These are phyloP conservation scores for Chromis chromis DNA, from an alignment of 2,797 vertebrate genomes.

Conservation along the genomic window DNA sequence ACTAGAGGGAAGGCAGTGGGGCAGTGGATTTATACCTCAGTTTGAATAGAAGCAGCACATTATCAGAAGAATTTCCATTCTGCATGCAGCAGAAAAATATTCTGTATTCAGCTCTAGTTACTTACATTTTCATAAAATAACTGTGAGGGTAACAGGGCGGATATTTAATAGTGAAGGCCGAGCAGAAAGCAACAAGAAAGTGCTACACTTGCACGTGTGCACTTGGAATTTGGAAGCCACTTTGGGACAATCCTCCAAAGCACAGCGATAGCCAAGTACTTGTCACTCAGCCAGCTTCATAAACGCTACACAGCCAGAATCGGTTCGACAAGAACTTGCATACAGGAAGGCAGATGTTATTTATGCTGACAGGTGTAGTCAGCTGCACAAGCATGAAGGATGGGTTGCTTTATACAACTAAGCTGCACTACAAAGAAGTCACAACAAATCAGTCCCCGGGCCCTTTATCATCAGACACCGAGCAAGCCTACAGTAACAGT, in stretches of 20 bases:
- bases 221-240: constrained; percentile 51
- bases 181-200: constrained; percentile 28
- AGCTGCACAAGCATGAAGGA: constrained; percentile 46
- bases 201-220: constrained; percentile 38
- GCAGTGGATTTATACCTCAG: constrained; percentile 4
- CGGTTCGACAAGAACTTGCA: constrained; percentile 34
- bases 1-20: constrained; percentile 9
- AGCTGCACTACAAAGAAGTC: constrained; percentile 50
- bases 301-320: constrained; percentile 43
- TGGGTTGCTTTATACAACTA: constrained; percentile 41
- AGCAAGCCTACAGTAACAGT: constrained; percentile 9
- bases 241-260: constrained; percentile 32
- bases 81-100: constrained; percentile 11
- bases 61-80: constrained; percentile 4
- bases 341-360: constrained; percentile 49
- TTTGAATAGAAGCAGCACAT: constrained; percentile 27
- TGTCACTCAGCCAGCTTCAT: constrained; percentile 49
- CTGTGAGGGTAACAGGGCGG: neutral
- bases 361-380: constrained; percentile 61
- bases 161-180: constrained; percentile 5
- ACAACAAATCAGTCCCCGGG: constrained; percentile 30
- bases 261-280: constrained; percentile 26
- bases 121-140: constrained; percentile 37
- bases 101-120: constrained; percentile 8
- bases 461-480: constrained; percentile 11